Percentiles rank a stretch among this genome's conserved stretches.
Conservation (phyloP, 1,140 invertebrate species). For the Tetragonula clypearis region DNA sequence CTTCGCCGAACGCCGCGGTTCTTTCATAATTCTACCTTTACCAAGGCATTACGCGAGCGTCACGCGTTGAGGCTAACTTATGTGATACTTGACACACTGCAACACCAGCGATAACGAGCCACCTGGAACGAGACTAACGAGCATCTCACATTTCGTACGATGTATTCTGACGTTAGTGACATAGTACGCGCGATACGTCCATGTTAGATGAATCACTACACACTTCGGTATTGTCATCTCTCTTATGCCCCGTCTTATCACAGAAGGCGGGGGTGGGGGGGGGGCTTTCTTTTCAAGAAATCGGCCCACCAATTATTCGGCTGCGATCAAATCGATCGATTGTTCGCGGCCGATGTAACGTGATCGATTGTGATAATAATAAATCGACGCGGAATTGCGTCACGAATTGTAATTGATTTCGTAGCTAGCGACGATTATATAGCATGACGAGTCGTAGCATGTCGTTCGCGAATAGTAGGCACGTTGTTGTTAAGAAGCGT, state of each 20-base stretch:
- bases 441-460: too few relatives aligned
- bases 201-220: slow-evolving; percentile 21
- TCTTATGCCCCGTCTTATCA: too few relatives aligned
- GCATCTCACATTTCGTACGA: slow-evolving; percentile 66
- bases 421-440: not conserved
- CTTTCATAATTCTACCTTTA: slow-evolving; percentile 61
- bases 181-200: slow-evolving; percentile 34
- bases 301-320: slow-evolving; percentile 21
- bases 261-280: too few relatives aligned
- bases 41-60: slow-evolving; percentile 54
- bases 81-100: slow-evolving; percentile 72
- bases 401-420: not conserved
- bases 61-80: slow-evolving; percentile 64
- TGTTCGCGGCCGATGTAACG: not conserved
- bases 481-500: not conserved
- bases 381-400: not conserved
- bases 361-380: not conserved
- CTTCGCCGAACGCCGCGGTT: slow-evolving; percentile 27
- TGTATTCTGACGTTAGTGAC: slow-evolving; percentile 54
- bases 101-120: slow-evolving; percentile 66
- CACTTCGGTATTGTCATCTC: not conserved
- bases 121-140: slow-evolving; percentile 71
- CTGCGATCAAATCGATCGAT: not conserved
- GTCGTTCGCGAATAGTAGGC: not conserved
- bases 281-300: not conserved